Evolutionary conservation across 2,888 invertebrate species (phyloP).

Genomic region (Choreutis nemorana): DNA sequence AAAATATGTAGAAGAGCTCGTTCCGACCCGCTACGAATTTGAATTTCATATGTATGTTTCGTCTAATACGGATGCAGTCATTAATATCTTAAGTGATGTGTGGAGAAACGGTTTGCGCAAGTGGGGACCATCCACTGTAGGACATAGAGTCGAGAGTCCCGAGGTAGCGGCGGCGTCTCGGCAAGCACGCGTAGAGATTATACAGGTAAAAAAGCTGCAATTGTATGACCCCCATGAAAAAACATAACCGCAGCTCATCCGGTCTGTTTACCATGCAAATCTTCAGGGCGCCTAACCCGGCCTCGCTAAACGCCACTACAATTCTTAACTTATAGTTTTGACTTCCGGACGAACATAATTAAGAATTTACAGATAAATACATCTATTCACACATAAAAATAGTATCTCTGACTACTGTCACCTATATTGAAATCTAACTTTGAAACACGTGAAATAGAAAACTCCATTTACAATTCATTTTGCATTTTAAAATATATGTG

Average conservation of each 20-base stretch:
- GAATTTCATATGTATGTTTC: constrained; percentile 67
- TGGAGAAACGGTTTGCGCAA: constrained; percentile 27
- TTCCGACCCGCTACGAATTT: constrained; percentile 61
- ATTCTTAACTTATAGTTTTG: too few relatives aligned
- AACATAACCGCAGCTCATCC: constrained; percentile 51
- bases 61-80: constrained; percentile 65
- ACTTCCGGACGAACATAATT: not conserved
- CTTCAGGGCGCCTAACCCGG: constrained; percentile 22
- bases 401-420: not conserved
- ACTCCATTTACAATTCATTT: not conserved
- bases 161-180: constrained; percentile 18
- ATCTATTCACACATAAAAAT: not conserved
- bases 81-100: constrained; percentile 66
- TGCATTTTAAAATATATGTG: constrained; percentile 1
- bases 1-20: constrained; percentile 63
- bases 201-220: constrained; percentile 58
- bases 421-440: not conserved
- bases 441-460: not conserved
- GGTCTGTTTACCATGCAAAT: constrained; percentile 56
- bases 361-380: not conserved
- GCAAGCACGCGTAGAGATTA: constrained; percentile 52
- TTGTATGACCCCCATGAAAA: constrained; percentile 58
- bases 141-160: constrained; percentile 17
- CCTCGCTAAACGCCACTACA: too few relatives aligned
- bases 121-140: constrained; percentile 26